A percentile compares a stretch with the other conserved stretches of the same genome.
Conservation (phyloP, 1,140 invertebrate species). For the Eumeta japonica region DNA sequence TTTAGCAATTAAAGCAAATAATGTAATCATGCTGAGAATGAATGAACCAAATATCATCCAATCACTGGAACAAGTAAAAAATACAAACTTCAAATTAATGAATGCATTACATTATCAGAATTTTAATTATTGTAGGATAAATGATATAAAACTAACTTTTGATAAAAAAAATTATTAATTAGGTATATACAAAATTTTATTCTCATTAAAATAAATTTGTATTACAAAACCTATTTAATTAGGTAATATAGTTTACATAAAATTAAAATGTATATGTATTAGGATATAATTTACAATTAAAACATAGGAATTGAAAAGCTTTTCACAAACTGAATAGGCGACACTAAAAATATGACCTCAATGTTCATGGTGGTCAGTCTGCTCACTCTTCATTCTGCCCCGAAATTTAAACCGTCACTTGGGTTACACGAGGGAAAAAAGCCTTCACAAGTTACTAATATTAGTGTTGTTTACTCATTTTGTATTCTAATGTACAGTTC, state of each 20-base stretch:
- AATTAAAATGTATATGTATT: no score
- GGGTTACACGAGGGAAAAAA: no score
- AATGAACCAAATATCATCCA: conserved; percentile 65
- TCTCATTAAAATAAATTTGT: not conserved
- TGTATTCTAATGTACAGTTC: no score
- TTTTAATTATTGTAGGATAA: no score
- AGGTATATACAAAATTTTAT: not conserved
- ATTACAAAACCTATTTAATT: not conserved
- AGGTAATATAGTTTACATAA: conserved; percentile 4
- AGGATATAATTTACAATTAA: conserved; percentile 3
- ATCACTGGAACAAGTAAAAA: conserved; percentile 55
- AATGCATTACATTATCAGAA: not conserved
- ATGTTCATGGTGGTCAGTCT: no score
- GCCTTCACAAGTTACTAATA: no score
- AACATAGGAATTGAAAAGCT: conserved; percentile 6
- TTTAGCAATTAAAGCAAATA: conserved; percentile 65
- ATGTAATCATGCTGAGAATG: conserved; percentile 59
- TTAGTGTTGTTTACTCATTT: no score
- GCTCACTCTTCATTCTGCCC: no score
- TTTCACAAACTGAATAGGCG: no score
- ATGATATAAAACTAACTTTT: no score
- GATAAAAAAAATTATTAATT: not conserved
- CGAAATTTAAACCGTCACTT: no score
- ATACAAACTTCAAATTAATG: not conserved
- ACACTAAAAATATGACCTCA: no score